Evolutionary conservation across 2,888 invertebrate species (phyloP), one percentile per base, ranked within the genome.

Genomic region (Dermolepida albohirtum): DNA sequence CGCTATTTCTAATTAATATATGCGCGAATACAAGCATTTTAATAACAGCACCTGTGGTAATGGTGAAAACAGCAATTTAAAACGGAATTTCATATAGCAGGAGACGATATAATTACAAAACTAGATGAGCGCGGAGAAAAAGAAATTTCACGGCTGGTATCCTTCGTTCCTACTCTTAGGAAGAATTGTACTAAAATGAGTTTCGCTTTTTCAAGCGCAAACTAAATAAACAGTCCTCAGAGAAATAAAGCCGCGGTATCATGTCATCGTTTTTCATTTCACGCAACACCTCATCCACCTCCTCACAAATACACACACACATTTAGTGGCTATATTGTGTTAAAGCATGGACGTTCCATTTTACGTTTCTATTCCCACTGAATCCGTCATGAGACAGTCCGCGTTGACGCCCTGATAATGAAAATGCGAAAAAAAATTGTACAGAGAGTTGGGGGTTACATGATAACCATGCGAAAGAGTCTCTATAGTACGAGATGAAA

Each of bases 261-360:
- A 62, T 62, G 59, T 62, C 59, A 59, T 59, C 59, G 59, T 62
- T 62, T 62, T 62, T 62, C 59, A 62, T 62, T 62, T 62, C 59
- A 62, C 59, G 59, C 59, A 62, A 44, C 47, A 62, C 59, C 49
- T 62, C 59, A 14, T 34, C 47, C 16, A 34, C 14, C 59, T 8
- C 34, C 34, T 34, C 34, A 6, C 34, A 6, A 34, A 34, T 10
- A 34, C 34, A 34, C 34, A 34, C 34, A 34, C 34, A 34, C 34
- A 34, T 10, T 34, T 8, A 34, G 8, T n/a, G 47, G 29, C 47
- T 14, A 62, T 11, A n/a, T 22, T 22, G 17, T 27, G 47, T 27
- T 22, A 16, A 47, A 47, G 22, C 47, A 11, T 34, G 12, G 47
- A 12, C 12, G 7, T 57, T 43, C 43, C 27, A 8, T 16, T 57